A percentile compares a stretch with the other conserved stretches of the same genome.
Evolutionary conservation across 2,888 invertebrate genomes (phyloP).

Genomic region (Pelosia muscerda): DNA sequence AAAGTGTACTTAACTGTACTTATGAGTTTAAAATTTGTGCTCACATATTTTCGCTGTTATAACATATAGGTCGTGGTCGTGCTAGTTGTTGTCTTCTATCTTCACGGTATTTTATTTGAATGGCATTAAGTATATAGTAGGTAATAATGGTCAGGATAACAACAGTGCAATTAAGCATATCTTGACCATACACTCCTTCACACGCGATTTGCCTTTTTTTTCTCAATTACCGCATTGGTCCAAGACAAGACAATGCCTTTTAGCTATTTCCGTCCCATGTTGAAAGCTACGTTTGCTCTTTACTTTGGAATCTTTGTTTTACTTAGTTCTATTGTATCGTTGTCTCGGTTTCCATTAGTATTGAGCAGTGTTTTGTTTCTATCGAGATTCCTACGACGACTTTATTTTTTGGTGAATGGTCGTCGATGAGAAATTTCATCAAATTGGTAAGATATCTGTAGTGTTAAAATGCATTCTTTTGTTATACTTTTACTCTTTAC

Average conservation of each 20-base stretch:
- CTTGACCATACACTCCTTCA: neutral
- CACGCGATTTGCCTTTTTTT: constrained; percentile 29
- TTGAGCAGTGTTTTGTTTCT: constrained; percentile 24
- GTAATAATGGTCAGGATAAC: neutral
- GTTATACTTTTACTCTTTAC: no score
- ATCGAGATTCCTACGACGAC: neutral
- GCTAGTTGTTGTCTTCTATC: no score
- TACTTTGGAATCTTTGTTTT: constrained; percentile 39
- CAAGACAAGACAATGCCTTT: constrained; percentile 37
- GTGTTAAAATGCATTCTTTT: neutral
- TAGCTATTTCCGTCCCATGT: constrained; percentile 30
- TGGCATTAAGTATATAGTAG: neutral
- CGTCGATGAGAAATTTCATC: neutral
- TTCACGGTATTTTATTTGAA: no score
- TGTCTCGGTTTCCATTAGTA: constrained; percentile 34
- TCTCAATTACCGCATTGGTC: constrained; percentile 27
- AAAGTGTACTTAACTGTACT: no score
- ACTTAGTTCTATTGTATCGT: constrained; percentile 35
- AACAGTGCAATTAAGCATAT: neutral
- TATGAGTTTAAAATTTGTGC: no score
- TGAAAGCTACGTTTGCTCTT: constrained; percentile 35
- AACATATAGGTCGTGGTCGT: no score
- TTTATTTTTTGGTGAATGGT: neutral
- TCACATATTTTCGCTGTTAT: no score
- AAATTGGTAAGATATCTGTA: neutral